Evolutionary conservation across 2,113 vertebrate species (phyloP).

Genomic region (Hippolais icterina): DNA sequence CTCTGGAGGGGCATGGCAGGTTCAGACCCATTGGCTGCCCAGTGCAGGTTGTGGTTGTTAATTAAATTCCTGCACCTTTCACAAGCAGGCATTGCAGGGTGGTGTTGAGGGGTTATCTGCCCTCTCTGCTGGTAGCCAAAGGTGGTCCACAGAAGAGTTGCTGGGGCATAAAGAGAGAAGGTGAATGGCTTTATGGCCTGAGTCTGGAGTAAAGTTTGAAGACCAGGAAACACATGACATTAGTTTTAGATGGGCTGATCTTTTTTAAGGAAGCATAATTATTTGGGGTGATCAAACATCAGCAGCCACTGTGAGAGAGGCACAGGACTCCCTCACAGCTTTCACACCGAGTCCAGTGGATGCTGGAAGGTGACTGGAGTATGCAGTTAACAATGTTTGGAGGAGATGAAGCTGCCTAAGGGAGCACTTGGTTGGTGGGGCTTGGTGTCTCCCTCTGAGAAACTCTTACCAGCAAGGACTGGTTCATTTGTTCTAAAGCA

Average conservation of each 20-base stretch:
- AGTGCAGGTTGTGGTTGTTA: neutral
- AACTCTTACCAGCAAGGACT: neutral
- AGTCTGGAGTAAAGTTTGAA: neutral
- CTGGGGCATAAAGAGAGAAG: neutral
- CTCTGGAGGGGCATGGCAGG: neutral
- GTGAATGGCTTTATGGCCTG: neutral
- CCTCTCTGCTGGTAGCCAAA: neutral
- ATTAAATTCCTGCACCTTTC: neutral
- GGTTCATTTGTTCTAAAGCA: neutral
- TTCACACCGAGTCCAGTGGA: accelerated
- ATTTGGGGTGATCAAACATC: neutral
- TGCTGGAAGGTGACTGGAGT: neutral
- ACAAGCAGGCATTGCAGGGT: accelerated
- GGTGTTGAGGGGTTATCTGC: neutral
- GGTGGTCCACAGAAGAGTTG: neutral
- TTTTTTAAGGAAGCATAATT: neutral
- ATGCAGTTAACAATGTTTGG: neutral
- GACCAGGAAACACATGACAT: neutral
- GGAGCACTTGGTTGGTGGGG: neutral
- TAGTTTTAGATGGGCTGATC: neutral
- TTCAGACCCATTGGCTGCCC: neutral
- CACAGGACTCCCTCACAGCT: neutral
- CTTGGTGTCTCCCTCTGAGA: neutral
- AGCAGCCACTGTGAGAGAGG: neutral
- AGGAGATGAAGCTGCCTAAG: neutral